Conservation (phyloP, 1,140 invertebrate genomes). For the Uloborus diversus region DNA sequence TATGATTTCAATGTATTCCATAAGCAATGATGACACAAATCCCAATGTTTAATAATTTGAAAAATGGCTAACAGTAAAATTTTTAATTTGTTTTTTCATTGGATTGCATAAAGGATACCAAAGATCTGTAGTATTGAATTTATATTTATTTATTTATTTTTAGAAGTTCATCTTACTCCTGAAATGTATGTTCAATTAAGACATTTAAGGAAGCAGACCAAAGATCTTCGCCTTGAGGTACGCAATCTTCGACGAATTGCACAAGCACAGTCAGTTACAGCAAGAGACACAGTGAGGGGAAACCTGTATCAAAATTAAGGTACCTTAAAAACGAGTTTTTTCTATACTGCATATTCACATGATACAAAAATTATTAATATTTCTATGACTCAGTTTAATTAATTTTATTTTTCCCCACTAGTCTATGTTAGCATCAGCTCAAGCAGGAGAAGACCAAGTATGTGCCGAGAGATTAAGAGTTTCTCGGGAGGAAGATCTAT, state of each 20-base stretch:
- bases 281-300: conserved; percentile 88
- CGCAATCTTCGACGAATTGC: conserved; percentile 86
- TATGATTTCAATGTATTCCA: no score
- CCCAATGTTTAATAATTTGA: no score
- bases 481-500: conserved; percentile 82
- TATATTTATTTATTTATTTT: neutral
- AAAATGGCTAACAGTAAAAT: no score
- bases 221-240: conserved; percentile 88
- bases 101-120: no score
- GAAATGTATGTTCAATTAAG: conserved; percentile 88
- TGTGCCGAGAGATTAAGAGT: conserved; percentile 75
- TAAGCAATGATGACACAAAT: no score
- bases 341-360: no score
- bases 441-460: conserved; percentile 71
- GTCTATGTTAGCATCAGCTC: conserved; percentile 68
- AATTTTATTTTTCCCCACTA: conserved; percentile 54
- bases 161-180: conserved; percentile 76
- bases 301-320: conserved; percentile 59
- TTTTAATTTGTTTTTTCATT: no score
- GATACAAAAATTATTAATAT: no score
- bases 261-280: conserved; percentile 87
- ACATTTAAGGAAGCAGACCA: conserved; percentile 86
- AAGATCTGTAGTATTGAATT: no score
- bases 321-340: no score
- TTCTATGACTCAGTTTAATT: no score